Conservation (phyloP, 2,888 invertebrate genomes). For the Drosophila merina region DNA sequence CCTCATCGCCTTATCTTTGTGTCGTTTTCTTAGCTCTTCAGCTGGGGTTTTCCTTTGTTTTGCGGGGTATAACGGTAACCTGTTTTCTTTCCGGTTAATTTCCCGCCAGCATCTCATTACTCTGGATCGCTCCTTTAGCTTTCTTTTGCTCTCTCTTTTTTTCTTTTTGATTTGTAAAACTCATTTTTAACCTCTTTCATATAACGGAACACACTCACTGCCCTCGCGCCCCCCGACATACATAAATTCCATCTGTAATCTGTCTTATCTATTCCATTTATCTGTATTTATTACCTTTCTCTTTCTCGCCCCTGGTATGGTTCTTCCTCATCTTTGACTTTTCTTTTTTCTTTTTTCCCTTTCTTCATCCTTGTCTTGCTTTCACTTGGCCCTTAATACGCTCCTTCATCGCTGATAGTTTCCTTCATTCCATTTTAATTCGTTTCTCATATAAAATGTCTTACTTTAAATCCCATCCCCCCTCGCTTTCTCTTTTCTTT, state of each 20-base stretch:
- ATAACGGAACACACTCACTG: too few species aligned
- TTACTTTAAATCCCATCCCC: slow-evolving; percentile 24
- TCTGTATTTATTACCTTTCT: slow-evolving; percentile 39
- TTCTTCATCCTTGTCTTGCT: background rate
- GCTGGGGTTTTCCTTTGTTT: slow-evolving; percentile 3
- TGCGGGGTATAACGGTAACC: slow-evolving; percentile 4
- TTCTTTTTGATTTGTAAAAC: too few species aligned
- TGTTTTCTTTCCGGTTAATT: slow-evolving; percentile 31
- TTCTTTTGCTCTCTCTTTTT: background rate
- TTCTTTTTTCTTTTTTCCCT: background rate
- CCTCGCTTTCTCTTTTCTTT: background rate
- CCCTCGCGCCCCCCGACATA: background rate
- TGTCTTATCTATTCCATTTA: slow-evolving; percentile 42
- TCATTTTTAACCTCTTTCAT: too few species aligned
- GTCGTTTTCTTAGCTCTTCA: slow-evolving; percentile 16
- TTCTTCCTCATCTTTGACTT: slow-evolving; percentile 4
- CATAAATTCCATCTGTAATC: slow-evolving; percentile 41
- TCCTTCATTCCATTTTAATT: slow-evolving; percentile 44
- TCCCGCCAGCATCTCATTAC: slow-evolving; percentile 20
- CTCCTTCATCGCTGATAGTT: slow-evolving; percentile 38
- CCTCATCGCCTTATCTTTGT: slow-evolving; percentile 3
- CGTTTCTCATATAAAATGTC: slow-evolving; percentile 52
- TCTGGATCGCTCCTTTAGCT: background rate
- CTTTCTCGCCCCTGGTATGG: background rate
- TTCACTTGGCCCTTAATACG: slow-evolving; percentile 1